phyloP scores from a whole-genome alignment of 1,140 invertebrate genomes.

The Scylla paramamosain region DNA sequence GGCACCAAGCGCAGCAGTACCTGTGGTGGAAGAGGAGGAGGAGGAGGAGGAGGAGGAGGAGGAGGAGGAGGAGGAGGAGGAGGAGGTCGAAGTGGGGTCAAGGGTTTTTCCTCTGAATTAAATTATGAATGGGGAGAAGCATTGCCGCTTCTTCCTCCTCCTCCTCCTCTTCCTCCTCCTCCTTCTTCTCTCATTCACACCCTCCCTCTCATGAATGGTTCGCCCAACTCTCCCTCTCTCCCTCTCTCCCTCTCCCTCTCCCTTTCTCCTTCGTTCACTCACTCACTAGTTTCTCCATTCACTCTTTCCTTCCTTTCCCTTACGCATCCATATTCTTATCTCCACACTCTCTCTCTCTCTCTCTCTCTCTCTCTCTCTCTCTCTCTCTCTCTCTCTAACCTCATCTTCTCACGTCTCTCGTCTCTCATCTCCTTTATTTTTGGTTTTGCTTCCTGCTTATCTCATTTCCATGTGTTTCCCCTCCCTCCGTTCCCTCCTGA shows the following conservation, averaged over 20 bases:
- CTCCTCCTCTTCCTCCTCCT: neutral
- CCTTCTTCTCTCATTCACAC: neutral
- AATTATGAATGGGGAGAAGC: constrained; percentile 8
- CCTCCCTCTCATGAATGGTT: neutral
- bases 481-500: neutral
- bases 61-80: neutral
- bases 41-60: neutral
- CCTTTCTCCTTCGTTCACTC: neutral
- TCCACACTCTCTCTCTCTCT: neutral
- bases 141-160: too few relatives aligned
- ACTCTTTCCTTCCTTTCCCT: too few relatives aligned
- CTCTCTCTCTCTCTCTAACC: too few relatives aligned
- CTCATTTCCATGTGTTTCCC: neutral
- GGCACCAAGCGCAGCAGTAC: neutral
- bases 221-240: neutral
- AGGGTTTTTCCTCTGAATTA: neutral
- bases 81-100: neutral
- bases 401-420: neutral
- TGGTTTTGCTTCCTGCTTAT: neutral
- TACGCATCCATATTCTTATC: neutral
- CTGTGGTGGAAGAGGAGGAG: neutral
- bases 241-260: neutral
- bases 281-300: neutral
- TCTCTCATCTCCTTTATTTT: neutral
- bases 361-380: neutral